Base-by-base conservation (phyloP, 35 echinoderm and acorn worm genomes). In the Amphiura filiformis region DNA sequence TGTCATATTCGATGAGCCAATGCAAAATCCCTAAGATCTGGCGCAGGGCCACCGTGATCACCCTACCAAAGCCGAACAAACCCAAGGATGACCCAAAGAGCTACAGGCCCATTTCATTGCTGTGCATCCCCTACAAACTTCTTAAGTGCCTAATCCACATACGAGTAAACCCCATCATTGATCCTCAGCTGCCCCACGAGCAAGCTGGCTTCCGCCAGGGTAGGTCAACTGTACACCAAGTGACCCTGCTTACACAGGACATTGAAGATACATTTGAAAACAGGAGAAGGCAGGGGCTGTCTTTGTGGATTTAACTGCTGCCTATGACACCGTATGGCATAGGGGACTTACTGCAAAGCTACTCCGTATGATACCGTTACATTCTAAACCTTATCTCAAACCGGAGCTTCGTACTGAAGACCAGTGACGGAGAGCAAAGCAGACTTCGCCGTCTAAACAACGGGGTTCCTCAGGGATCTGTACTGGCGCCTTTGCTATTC, bases 91-190 rank as follows among this genome's bases (percentile, higher is more conserved):
- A 84, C 38, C 88, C 88, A 37, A 84, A 84, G 1, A 84, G 37
- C 80, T 90, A 90, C 23, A 0, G 88, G 12, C 88, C 88, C 1
- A 90, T 90, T 14, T 90, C 80, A 0, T 61, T 90, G 13, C 57
- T 76, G 4, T 76, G 79, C 79, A 64, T 82, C 13, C 33, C 88
- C 36, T 90, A 11, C 61, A 84, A 84, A 17, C 36, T 84, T 15
- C 31, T 76, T 1, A 52, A 84, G 22, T 11, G 81, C 12, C 33
- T 76, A 0, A 30, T 90, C 64, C 78, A 44, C 0, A 78, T 39
- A 84, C 0, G 80, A 84, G 39, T 85, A 39, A 81, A n/a, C n/a
- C n/a, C n/a, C n/a, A n/a, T n/a, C n/a, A n/a, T n/a, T n/a, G n/a
- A n/a, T n/a, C n/a, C n/a, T n/a, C n/a, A n/a, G n/a, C n/a, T n/a